Base-by-base conservation (phyloP, 2,113 vertebrate genomes). In the Dicentrarchus labrax region DNA sequence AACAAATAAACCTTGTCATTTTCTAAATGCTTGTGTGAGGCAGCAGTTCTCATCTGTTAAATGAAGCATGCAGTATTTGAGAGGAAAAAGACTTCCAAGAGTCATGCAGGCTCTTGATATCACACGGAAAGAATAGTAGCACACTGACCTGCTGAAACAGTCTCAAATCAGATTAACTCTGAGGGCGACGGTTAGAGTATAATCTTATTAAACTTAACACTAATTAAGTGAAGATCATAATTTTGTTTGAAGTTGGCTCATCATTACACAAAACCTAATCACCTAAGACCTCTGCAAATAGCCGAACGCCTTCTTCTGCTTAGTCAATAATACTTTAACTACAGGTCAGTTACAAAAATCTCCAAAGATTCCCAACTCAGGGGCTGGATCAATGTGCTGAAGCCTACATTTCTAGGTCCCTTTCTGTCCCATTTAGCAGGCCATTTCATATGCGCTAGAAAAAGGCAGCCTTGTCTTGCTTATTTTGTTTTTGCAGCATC, bases 81-180 rank as follows among this genome's bases (percentile, higher is more conserved):
- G 41, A 19, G 4, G 19, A 24, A n/a, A 60, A 43, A 17, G 53
- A 41, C 41, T 36, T 64, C 15, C 8, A 64, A 36, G 43, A 43
- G 72, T 43, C 6, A 36, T 21, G 45, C 16, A 16, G 65, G 39
- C 39, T 59, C 45, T 74, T 43, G 2, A 39, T 43, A 50, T 79
- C 38, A 56, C 60, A 64, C 41, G 0, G 6, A 13, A 15, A 60
- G 50, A 45, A 66, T 64, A 45, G 39, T 5, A 39, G 50, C 71
- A 62, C 22, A 43, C 16, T 59, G 66, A 71, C 76, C 72, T 70
- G 24, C 21, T 61, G 16, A 22, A 57, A 21, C 43, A 17, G 22
- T 66, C 47, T 65, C 6, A 72, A 77, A 81, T 75, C 30, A 72
- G 60, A 65, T 83, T 72, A 71, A 54, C 45, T 72, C 24, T 69